Evolutionary conservation across 2,888 invertebrate genomes (phyloP).

Genomic region (Acronicta leporina): DNA sequence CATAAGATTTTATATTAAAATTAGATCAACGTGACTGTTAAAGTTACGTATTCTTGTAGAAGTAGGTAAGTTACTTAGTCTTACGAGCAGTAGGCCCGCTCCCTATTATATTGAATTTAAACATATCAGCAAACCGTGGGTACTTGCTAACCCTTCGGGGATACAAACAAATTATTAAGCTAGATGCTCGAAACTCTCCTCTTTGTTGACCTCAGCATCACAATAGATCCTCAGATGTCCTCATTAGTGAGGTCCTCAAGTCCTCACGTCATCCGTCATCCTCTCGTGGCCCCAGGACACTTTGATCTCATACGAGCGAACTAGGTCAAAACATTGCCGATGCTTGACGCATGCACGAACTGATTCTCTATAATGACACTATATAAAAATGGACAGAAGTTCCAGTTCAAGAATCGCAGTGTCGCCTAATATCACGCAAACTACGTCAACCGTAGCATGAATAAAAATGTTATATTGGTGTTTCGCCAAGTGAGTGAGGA

Average conservation of each 20-base stretch:
- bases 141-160: too few species aligned
- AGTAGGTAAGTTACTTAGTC: too few species aligned
- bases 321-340: slow-evolving; percentile 50
- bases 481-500: too few species aligned
- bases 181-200: slow-evolving; percentile 13
- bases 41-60: too few species aligned
- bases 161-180: not conserved
- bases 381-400: slow-evolving; percentile 15
- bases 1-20: too few species aligned
- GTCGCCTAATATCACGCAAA: too few species aligned
- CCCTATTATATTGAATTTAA: too few species aligned
- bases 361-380: not conserved
- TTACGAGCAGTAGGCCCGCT: too few species aligned
- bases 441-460: too few species aligned
- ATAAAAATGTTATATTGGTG: too few species aligned
- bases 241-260: slow-evolving; percentile 47
- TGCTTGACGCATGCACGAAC: slow-evolving; percentile 44
- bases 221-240: slow-evolving; percentile 34
- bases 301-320: slow-evolving; percentile 42
- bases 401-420: not conserved
- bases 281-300: slow-evolving; percentile 41
- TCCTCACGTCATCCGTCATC: slow-evolving; percentile 46
- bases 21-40: too few species aligned
- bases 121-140: too few species aligned
- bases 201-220: slow-evolving; percentile 20